Evolutionary conservation across 2,797 vertebrate genomes (phyloP).

Genomic region (Peromyscus eremicus): DNA sequence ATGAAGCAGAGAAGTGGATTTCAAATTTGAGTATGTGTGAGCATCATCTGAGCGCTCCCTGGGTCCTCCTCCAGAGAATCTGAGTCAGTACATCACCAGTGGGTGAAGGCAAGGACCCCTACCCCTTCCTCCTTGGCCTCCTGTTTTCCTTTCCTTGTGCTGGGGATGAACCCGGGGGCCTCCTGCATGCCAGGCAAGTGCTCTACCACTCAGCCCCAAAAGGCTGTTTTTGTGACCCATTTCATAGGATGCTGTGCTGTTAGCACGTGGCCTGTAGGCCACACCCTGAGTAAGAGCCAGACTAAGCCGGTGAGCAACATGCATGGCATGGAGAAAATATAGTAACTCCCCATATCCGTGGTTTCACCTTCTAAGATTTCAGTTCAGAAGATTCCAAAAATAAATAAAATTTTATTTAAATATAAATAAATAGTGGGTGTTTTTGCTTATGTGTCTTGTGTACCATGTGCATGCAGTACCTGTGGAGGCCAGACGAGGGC

Average conservation of each 20-base stretch:
- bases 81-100: accelerated
- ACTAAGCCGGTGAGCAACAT: accelerated
- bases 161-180: too few relatives aligned
- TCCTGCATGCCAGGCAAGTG: background rate
- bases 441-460: background rate
- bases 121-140: background rate
- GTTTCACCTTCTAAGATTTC: background rate
- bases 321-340: background rate
- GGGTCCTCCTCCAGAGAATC: background rate
- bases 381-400: background rate
- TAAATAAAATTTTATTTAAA: background rate
- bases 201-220: background rate
- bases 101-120: background rate
- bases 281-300: background rate
- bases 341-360: background rate
- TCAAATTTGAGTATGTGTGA: background rate
- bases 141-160: background rate
- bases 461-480: background rate
- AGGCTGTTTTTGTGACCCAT: background rate
- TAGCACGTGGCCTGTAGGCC: accelerated
- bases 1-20: background rate
- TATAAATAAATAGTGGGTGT: background rate
- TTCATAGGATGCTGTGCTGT: background rate
- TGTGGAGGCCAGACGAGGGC: background rate
- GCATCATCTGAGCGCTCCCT: background rate